Evolutionary conservation across 2,113 vertebrate species (phyloP).

Genomic region (Phylloscopus trochiloides): DNA sequence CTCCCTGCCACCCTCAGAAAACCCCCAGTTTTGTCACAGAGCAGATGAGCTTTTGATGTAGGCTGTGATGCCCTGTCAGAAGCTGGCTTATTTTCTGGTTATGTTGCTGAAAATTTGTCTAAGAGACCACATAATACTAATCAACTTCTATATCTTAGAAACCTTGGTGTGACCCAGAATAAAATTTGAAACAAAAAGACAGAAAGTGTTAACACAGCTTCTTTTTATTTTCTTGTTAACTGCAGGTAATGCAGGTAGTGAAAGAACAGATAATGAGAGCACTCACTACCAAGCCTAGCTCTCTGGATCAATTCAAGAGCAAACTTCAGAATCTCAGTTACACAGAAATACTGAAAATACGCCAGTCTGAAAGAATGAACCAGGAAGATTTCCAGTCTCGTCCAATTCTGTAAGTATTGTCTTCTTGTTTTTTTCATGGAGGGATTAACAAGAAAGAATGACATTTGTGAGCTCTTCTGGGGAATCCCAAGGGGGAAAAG

Average conservation of each 20-base stretch:
- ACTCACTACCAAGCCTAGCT: slow-evolving; percentile 97
- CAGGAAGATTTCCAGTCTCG: slow-evolving; percentile 99
- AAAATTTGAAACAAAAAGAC: neutral
- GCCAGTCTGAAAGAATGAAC: slow-evolving; percentile 99
- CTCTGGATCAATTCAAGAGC: slow-evolving; percentile 98
- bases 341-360: slow-evolving; percentile 98
- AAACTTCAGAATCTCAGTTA: slow-evolving; percentile 99
- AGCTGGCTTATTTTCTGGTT: neutral
- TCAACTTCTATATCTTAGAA: neutral
- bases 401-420: slow-evolving; percentile 91
- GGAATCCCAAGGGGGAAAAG: neutral
- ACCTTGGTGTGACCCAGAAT: neutral
- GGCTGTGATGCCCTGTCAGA: neutral
- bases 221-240: slow-evolving; percentile 29
- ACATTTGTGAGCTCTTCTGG: neutral
- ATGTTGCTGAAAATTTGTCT: neutral
- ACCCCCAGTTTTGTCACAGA: neutral
- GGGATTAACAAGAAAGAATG: neutral
- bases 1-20: neutral
- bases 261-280: slow-evolving; percentile 99
- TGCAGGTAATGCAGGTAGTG: slow-evolving; percentile 98
- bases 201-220: neutral
- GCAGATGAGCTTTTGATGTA: neutral
- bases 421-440: neutral
- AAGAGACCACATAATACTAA: neutral